Percentiles rank a stretch among this genome's conserved stretches.
Evolutionary conservation across 2,113 vertebrate genomes (phyloP).

Genomic region (Coregonus clupeaformis): DNA sequence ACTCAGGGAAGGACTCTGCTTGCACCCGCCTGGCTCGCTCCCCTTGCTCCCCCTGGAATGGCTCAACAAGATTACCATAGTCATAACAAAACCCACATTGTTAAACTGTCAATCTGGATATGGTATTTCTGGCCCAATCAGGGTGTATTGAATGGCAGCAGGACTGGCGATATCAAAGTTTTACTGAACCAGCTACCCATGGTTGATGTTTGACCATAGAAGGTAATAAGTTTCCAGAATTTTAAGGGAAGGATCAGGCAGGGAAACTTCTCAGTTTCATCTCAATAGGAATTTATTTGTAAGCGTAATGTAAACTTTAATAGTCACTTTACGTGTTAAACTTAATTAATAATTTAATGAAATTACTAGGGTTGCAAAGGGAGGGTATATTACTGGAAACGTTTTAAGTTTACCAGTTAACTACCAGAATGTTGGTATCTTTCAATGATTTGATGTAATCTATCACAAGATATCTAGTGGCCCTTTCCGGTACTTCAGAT

Average conservation of each 20-base stretch:
- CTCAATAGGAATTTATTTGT: constrained; percentile 50
- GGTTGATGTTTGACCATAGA: constrained; percentile 57
- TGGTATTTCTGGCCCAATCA: constrained; percentile 69
- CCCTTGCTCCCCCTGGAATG: constrained; percentile 51
- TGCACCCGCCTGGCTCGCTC: neutral
- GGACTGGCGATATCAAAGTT: constrained; percentile 54
- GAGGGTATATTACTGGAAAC: no score
- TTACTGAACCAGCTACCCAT: constrained; percentile 51
- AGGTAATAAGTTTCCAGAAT: constrained; percentile 42
- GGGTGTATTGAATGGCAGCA: constrained; percentile 41
- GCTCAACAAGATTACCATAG: constrained; percentile 76
- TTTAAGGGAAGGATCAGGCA: constrained; percentile 58
- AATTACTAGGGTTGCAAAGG: neutral
- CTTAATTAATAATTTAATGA: constrained; percentile 49
- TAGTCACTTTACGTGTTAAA: constrained; percentile 55
- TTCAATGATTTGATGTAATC: no score
- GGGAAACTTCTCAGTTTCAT: constrained; percentile 64
- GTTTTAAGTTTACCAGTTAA: no score
- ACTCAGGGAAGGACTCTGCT: constrained; percentile 31
- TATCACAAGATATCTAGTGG: no score
- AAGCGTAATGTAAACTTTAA: constrained; percentile 34
- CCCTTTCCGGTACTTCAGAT: no score
- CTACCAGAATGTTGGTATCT: no score
- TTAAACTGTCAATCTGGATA: constrained; percentile 71
- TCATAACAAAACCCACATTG: constrained; percentile 74